Percentiles rank a stretch among this genome's conserved stretches.
phyloP scores from a whole-genome alignment of 2,113 vertebrate species.

The Aegypius monachus region DNA sequence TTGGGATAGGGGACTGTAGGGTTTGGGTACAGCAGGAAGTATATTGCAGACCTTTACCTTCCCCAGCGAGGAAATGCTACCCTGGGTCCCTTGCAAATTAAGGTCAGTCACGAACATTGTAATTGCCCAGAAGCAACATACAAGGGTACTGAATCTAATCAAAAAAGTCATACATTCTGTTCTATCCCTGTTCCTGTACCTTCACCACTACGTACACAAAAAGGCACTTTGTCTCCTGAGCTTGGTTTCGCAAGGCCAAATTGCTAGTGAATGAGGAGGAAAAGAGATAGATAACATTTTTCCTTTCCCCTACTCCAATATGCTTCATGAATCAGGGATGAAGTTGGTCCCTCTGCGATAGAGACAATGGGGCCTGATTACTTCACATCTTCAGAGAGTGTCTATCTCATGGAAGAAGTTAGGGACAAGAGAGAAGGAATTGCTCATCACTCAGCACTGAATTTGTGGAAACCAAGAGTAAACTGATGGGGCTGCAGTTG shows the following conservation, averaged over 20 bases:
- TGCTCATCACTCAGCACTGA: not conserved
- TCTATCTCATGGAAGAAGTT: not conserved
- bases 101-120: not conserved
- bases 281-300: not conserved
- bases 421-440: not conserved
- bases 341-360: not conserved
- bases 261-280: not conserved
- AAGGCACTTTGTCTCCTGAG: not conserved
- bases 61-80: not conserved
- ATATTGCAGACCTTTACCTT: not conserved
- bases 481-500: accelerated
- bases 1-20: not conserved
- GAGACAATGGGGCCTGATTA: not conserved
- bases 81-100: not conserved
- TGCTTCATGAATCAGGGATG: not conserved
- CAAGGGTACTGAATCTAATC: not conserved
- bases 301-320: not conserved
- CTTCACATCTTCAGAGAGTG: not conserved
- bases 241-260: not conserved
- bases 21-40: not conserved
- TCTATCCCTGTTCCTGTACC: not conserved
- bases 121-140: not conserved
- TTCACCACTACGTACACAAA: not conserved
- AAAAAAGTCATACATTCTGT: not conserved
- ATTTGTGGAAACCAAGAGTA: not conserved